A percentile compares a stretch with the other conserved stretches of the same genome.
Evolutionary conservation across 2,113 vertebrate species (phyloP).

Genomic region (Oryzias celebensis): DNA sequence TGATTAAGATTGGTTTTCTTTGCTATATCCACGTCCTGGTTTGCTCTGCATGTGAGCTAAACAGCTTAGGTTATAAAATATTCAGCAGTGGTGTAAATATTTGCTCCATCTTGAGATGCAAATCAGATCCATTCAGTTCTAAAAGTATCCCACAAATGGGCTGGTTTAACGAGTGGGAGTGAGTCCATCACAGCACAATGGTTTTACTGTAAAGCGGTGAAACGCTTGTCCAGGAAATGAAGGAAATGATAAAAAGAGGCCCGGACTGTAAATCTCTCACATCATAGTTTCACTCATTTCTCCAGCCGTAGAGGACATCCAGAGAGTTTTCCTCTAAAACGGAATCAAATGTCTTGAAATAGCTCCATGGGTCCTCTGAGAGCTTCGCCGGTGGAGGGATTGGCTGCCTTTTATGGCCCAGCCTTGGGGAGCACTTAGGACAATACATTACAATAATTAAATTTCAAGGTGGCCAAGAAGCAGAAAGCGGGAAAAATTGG

Average conservation of each 20-base stretch:
- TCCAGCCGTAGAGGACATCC: slow-evolving; percentile 41
- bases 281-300: slow-evolving; percentile 52
- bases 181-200: background rate
- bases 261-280: slow-evolving; percentile 23
- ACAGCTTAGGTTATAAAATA: slow-evolving; percentile 31
- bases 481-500: slow-evolving; percentile 68
- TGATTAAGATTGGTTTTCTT: background rate
- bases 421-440: slow-evolving; percentile 75
- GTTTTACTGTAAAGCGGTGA: slow-evolving; percentile 8
- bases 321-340: slow-evolving; percentile 58
- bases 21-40: background rate
- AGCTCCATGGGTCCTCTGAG: slow-evolving; percentile 60
- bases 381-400: slow-evolving; percentile 52
- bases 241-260: slow-evolving; percentile 36
- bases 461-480: slow-evolving; percentile 75
- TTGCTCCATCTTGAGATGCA: background rate
- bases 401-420: slow-evolving; percentile 64
- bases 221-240: slow-evolving; percentile 21
- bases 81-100: slow-evolving; percentile 19
- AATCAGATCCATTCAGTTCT: background rate
- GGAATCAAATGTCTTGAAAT: slow-evolving; percentile 68
- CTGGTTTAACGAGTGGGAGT: background rate
- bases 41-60: slow-evolving; percentile 3
- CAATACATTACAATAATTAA: slow-evolving; percentile 79
- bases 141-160: slow-evolving; percentile 1